Evolutionary conservation across 2,113 vertebrate species (phyloP).

Genomic region (Myiozetetes cayanensis): DNA sequence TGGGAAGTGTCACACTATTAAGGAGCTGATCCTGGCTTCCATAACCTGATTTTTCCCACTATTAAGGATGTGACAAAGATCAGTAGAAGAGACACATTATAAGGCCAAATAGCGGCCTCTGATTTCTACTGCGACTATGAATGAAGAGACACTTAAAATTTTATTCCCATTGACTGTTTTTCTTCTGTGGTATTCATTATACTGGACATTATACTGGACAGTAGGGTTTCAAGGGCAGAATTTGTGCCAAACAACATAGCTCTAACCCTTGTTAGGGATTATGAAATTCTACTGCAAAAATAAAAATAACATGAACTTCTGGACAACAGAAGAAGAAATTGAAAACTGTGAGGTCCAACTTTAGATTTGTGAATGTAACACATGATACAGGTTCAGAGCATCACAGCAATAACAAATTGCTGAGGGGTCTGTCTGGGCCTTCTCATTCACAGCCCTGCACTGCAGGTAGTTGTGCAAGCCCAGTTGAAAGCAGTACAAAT

Average conservation of each 20-base stretch:
- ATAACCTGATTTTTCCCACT: background rate
- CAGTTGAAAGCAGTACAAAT: background rate
- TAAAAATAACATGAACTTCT: background rate
- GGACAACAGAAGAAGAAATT: background rate
- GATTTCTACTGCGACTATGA: background rate
- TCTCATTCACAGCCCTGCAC: background rate
- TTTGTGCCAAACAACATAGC: background rate
- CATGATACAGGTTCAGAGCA: background rate
- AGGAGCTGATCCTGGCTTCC: background rate
- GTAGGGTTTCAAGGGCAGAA: background rate
- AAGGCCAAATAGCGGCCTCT: background rate
- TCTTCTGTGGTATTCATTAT: background rate
- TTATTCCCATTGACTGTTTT: background rate
- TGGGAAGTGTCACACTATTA: background rate
- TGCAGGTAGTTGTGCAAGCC: background rate
- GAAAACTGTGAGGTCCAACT: background rate
- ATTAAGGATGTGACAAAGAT: fast-evolving
- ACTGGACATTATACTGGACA: background rate
- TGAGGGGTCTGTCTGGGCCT: background rate
- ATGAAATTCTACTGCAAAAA: background rate
- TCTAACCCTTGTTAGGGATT: background rate
- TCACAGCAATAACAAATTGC: background rate
- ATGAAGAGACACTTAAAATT: background rate
- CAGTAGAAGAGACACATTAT: background rate
- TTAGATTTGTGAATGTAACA: background rate